Conservation (phyloP, 2,888 invertebrate species). For the Eupithecia subfuscata region DNA sequence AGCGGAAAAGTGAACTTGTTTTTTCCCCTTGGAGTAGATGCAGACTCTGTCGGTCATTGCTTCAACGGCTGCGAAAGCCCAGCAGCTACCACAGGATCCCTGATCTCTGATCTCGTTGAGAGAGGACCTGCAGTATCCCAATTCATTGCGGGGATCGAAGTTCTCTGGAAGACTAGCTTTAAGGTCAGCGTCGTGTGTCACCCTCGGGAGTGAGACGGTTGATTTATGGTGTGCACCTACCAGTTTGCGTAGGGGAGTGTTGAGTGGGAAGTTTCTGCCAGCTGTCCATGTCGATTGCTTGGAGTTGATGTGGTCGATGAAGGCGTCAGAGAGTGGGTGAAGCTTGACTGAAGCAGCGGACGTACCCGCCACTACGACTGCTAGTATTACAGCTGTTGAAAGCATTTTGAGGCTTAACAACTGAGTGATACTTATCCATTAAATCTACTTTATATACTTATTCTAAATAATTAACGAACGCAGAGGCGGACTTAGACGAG, state of each 20-base stretch:
- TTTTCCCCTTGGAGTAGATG: slow-evolving; percentile 89
- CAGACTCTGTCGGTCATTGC: slow-evolving; percentile 90
- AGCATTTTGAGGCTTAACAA: neutral
- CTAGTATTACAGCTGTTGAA: neutral
- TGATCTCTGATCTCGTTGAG: slow-evolving; percentile 93
- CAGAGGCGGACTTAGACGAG: neutral
- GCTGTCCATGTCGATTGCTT: slow-evolving; percentile 89
- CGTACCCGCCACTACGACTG: slow-evolving; percentile 18
- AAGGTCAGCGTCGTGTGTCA: slow-evolving; percentile 60
- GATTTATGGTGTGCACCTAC: slow-evolving; percentile 87
- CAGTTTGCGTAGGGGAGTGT: slow-evolving; percentile 84
- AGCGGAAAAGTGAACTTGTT: slow-evolving; percentile 90
- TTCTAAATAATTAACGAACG: neutral
- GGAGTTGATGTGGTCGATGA: slow-evolving; percentile 87
- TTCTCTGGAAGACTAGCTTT: slow-evolving; percentile 86
- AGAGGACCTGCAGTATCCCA: slow-evolving; percentile 94
- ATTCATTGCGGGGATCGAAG: slow-evolving; percentile 91
- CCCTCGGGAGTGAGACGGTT: slow-evolving; percentile 21
- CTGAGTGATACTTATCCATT: neutral
- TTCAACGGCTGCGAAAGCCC: slow-evolving; percentile 91
- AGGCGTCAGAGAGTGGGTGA: slow-evolving; percentile 86
- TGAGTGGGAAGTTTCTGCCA: slow-evolving; percentile 88
- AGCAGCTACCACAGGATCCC: slow-evolving; percentile 96
- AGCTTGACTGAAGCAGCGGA: slow-evolving; percentile 20
- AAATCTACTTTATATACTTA: neutral